A percentile compares a stretch with the other conserved stretches of the same genome.
These are phyloP conservation scores for Tamias sibiricus DNA, from an alignment of 2,113 vertebrate species.

Conservation along the genomic window DNA sequence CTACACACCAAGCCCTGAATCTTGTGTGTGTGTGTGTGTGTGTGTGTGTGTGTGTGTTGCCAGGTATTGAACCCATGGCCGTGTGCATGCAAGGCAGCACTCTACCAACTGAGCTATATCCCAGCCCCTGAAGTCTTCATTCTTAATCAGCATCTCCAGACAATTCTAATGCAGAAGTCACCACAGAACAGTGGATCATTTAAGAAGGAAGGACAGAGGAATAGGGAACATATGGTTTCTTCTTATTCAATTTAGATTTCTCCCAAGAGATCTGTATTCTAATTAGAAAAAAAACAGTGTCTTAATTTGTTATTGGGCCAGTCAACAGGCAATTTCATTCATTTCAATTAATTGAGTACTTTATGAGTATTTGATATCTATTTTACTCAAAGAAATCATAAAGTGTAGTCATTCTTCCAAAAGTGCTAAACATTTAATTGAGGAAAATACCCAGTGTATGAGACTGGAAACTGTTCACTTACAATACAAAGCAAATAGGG, in stretches of 20 bases:
- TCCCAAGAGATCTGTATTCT: constrained; percentile 25
- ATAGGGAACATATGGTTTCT: constrained; percentile 49
- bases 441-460: not conserved
- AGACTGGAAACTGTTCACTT: not conserved
- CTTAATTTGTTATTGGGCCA: constrained; percentile 48
- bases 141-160: not conserved
- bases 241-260: constrained; percentile 48
- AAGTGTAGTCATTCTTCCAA: constrained; percentile 48
- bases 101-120: not conserved
- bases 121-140: not conserved
- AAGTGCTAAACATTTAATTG: constrained; percentile 30
- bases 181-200: not conserved
- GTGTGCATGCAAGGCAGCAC: not conserved
- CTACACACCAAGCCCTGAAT: too few species aligned
- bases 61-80: not conserved
- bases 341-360: constrained; percentile 27
- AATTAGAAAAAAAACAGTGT: constrained; percentile 48
- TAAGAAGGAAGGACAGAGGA: constrained; percentile 38
- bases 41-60: too few species aligned
- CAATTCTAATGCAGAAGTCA: not conserved
- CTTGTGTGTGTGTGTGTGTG: too few species aligned
- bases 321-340: constrained; percentile 56
- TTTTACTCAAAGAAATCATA: constrained; percentile 46
- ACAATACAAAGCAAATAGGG: not conserved
- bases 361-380: constrained; percentile 39